Evolutionary conservation across 2,888 invertebrate species (phyloP), one percentile per base, ranked within the genome.

Genomic region (Sphaerophoria rueppellii): DNA sequence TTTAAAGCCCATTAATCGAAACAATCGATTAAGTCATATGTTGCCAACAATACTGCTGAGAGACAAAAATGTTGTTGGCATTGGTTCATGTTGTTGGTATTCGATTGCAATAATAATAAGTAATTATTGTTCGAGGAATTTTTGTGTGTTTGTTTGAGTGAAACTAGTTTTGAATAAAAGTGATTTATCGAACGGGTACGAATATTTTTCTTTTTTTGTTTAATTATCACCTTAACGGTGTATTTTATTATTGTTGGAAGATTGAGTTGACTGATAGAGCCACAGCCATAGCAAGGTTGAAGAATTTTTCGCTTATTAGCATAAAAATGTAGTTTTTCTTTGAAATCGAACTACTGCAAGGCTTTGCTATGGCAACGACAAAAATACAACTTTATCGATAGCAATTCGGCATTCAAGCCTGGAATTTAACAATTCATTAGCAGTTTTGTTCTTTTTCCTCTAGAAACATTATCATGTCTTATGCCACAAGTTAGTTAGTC

Each of bases 11-110:
- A 37, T 37, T 37, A 43, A 43, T 4, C 50, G 11, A 50, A 5
- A 50, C 48, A 40, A 54, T 61, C 72, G 46, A 4, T 61, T 12
- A 52, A 35, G 43, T 63, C 63, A 74, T 14, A 16, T 43, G 7
- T 48, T 43, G 43, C 11, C 9, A 43, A 43, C 7, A 43, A 43
- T 43, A 9, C 9, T 40, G 40, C 6, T 7, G 6, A 37, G 11
- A n/a, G 40, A 73, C 54, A 71, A 57, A 14, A 52, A 65, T 74
- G 65, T 46, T 48, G 74, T 55, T 74, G 74, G 48, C 74, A 65
- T 73, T 73, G 73, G 48, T 24, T 24, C 24, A 43, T 16, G 16
- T 16, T 50, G 6, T 32, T 57, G 32, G 24, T 57, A 35, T 32
- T 35, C 34, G 57, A 24, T n/a, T 57, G 32, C 35, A n/a, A 35